These are phyloP conservation scores for Cyprinodon variegatus DNA, from an alignment of 2,113 vertebrate species.

Conservation along the genomic window DNA sequence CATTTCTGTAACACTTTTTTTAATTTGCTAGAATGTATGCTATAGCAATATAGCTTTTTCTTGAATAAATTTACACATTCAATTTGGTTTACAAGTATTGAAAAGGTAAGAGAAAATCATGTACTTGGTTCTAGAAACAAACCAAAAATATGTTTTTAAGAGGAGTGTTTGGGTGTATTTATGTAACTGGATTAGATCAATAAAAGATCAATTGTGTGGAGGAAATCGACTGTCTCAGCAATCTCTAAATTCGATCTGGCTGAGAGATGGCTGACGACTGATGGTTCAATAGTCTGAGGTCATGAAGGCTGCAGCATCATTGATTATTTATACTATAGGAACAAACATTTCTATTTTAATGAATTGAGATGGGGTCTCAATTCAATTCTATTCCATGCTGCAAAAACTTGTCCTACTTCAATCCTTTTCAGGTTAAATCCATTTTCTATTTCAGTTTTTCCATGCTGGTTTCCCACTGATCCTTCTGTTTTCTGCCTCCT, in stretches of 20 bases:
- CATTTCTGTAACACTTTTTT: no score
- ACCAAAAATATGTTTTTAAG: not conserved
- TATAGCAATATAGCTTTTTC: not conserved
- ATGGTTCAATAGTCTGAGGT: constrained; percentile 27
- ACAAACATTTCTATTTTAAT: constrained; percentile 7
- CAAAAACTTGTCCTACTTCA: not conserved
- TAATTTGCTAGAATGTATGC: no score
- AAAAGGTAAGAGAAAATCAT: not conserved
- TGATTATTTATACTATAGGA: constrained; percentile 33
- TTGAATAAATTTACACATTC: not conserved
- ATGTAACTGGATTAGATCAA: not conserved
- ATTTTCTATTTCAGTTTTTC: not conserved
- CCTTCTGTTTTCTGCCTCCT: constrained; percentile 20
- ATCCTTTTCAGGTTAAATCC: not conserved
- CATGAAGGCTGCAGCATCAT: constrained; percentile 34
- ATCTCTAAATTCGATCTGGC: not conserved
- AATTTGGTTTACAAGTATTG: not conserved
- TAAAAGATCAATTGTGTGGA: not conserved
- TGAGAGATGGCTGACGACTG: constrained; percentile 29
- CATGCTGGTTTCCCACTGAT: not conserved
- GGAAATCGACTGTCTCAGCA: not conserved
- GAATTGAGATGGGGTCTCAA: not conserved
- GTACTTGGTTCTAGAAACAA: not conserved
- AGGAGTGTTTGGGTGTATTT: not conserved
- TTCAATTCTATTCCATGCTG: constrained; percentile 6